Evolutionary conservation across 1,140 invertebrate genomes (phyloP), one percentile per base, ranked within the genome.

Genomic region (Lineus longissimus): DNA sequence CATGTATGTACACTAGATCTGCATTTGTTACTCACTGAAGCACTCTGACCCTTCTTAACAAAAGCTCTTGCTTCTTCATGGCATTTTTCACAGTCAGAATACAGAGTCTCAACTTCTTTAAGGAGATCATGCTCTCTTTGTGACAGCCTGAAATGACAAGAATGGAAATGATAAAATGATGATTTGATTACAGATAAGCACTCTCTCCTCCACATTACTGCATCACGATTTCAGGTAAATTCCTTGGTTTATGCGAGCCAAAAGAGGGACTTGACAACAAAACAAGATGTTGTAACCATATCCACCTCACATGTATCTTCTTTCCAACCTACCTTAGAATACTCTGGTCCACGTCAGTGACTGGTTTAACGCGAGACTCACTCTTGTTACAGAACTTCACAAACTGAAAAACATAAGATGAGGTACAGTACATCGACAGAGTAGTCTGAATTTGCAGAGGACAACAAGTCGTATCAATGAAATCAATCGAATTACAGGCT

Each of bases 371-470:
- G 15, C 55, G n/a, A 57, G n/a, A 29, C 15, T 57, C 36, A 30
- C 30, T 57, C 55, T 57, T n/a, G 17, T 57, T 57, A 29, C 55
- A 57, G 7, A 57, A 19, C 27, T 36, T 31, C 55, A 57, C n/a
- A 29, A 57, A 36, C 19, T 36, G 33, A 36, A 36, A 36, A 15
- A 36, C 33, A 36, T 36, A n/a, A n/a, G 33, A 36, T 15, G 33
- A 36, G 15, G 33, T n/a, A 36, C 15, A 36, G 55, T 19, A 30
- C 30, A 15, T 29, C 30, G 51, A 29, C 25, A 55, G 51, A 23
- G 25, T 9, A 11, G 51, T 9, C n/a, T n/a, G n/a, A n/a, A n/a
- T n/a, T n/a, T n/a, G n/a, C n/a, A n/a, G n/a, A n/a, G n/a, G n/a
- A n/a, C n/a, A n/a, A n/a, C n/a, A n/a, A n/a, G n/a, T n/a, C n/a